These are phyloP conservation scores for Tonatia bakeri DNA, from an alignment of 2,113 vertebrate genomes.

Conservation along the genomic window DNA sequence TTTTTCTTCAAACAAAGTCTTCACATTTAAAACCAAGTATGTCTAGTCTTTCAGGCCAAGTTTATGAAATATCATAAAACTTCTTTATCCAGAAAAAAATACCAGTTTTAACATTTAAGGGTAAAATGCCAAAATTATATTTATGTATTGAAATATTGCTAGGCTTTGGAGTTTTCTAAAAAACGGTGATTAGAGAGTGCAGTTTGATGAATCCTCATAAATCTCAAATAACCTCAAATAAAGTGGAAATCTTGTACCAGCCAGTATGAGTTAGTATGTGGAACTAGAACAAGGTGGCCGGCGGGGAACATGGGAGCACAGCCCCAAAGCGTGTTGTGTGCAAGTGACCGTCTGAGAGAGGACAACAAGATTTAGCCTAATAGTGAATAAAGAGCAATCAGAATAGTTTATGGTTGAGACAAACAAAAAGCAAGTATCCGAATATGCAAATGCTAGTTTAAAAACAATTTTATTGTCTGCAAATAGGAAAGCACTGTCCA, in stretches of 20 bases:
- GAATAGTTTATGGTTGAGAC: neutral
- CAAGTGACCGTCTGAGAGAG: neutral
- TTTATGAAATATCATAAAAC: neutral
- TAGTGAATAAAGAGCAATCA: neutral
- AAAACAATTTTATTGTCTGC: neutral
- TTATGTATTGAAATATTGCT: neutral
- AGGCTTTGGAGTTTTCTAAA: neutral
- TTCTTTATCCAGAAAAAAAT: neutral
- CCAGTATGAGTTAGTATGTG: neutral
- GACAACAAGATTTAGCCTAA: neutral
- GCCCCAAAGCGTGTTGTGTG: neutral
- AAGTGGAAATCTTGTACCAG: neutral
- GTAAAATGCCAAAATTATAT: neutral
- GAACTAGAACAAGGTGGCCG: neutral
- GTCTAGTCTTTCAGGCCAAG: neutral
- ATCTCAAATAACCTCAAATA: neutral
- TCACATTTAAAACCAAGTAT: neutral
- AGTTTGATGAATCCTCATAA: neutral
- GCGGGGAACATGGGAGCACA: neutral
- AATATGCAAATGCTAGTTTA: slow-evolving; percentile 10
- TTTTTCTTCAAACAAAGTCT: neutral
- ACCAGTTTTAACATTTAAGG: neutral
- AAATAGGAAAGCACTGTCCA: neutral
- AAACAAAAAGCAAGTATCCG: neutral
- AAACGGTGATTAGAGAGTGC: neutral